Conservation (phyloP, 2,113 vertebrate genomes). For the Sceloporus tristichus region DNA sequence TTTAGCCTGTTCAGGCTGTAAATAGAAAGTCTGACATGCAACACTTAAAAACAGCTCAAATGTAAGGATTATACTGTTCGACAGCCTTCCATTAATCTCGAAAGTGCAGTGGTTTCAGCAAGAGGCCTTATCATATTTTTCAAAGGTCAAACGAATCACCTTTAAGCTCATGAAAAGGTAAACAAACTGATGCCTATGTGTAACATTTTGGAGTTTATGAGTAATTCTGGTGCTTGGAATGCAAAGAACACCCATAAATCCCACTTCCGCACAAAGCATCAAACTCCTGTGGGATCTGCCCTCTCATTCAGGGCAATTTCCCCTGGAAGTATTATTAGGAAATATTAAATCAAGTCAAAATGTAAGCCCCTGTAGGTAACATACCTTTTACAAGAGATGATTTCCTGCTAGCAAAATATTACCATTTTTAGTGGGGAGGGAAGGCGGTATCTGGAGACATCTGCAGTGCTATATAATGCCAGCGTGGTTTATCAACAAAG, state of each 20-base stretch:
- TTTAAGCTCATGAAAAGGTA: slow-evolving; percentile 77
- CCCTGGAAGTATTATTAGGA: slow-evolving; percentile 61
- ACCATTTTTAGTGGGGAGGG: fast-evolving
- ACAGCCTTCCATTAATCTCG: slow-evolving; percentile 60
- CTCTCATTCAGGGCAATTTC: slow-evolving; percentile 39
- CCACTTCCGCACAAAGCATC: slow-evolving; percentile 41
- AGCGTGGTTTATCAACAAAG: slow-evolving; percentile 44
- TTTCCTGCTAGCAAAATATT: slow-evolving; percentile 36
- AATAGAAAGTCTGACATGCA: slow-evolving; percentile 54
- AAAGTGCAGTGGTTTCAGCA: slow-evolving; percentile 63
- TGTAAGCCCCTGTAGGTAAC: slow-evolving; percentile 33
- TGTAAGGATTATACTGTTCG: slow-evolving; percentile 41
- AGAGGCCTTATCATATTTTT: slow-evolving; percentile 73
- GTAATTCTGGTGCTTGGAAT: slow-evolving; percentile 72
- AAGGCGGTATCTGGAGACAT: slow-evolving; percentile 8
- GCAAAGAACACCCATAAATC: slow-evolving; percentile 75
- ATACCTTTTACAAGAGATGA: slow-evolving; percentile 15
- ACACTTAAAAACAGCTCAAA: slow-evolving; percentile 50
- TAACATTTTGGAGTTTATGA: slow-evolving; percentile 77
- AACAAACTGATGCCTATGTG: slow-evolving; percentile 68
- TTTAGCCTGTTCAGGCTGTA: not conserved
- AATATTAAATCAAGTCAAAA: slow-evolving; percentile 67
- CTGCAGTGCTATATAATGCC: not conserved
- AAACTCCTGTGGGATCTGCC: slow-evolving; percentile 57
- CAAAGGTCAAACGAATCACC: slow-evolving; percentile 78